Conservation (phyloP, 2,113 vertebrate species). For the Hiodon alosoides region DNA sequence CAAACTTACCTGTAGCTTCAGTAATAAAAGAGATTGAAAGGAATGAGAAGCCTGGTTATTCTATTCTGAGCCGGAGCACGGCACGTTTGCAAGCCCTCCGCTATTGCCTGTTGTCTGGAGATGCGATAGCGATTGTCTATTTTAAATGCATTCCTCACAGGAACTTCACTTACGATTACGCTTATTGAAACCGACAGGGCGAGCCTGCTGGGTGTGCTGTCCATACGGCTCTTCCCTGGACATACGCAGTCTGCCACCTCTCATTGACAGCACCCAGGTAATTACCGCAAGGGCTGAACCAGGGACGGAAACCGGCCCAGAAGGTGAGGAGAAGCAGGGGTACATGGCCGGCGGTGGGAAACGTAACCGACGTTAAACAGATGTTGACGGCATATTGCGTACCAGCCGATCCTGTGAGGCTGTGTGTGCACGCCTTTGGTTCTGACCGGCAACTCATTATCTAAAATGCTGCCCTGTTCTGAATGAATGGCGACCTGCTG, state of each 20-base stretch:
- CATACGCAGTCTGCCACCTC: neutral
- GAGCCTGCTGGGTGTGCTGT: neutral
- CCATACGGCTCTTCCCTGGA: neutral
- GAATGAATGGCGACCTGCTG: no score
- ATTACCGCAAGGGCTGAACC: neutral
- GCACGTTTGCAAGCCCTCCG: neutral
- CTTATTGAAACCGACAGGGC: neutral
- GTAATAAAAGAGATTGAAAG: no score
- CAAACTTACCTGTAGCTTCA: neutral
- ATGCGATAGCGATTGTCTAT: neutral
- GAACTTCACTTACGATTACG: neutral
- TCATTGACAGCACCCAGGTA: neutral
- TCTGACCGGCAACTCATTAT: no score
- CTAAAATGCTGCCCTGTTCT: no score
- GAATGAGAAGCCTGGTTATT: neutral
- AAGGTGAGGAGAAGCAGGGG: neutral
- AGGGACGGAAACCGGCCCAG: neutral
- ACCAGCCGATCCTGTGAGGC: no score
- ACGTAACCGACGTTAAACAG: neutral
- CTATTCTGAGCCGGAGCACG: neutral
- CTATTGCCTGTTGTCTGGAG: neutral
- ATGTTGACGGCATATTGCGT: no score
- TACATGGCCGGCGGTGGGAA: neutral
- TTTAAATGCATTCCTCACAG: neutral
- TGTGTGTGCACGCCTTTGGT: no score